A percentile compares a stretch with the other conserved stretches of the same genome.
phyloP scores from a whole-genome alignment of 2,888 invertebrate genomes.

The Hetaerina titia region DNA sequence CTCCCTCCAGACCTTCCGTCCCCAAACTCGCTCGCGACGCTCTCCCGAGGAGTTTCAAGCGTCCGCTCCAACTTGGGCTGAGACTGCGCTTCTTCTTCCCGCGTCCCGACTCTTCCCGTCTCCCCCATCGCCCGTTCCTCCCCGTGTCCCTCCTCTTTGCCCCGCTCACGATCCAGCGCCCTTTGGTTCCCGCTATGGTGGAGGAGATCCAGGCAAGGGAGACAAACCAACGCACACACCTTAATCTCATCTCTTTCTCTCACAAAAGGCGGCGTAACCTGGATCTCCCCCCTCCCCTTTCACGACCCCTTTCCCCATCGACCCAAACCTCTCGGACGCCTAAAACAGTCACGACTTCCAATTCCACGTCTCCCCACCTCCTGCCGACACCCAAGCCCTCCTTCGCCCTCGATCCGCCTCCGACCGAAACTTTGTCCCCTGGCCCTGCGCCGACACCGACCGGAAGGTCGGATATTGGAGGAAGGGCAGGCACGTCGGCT shows the following conservation, averaged over 20 bases:
- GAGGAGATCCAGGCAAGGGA: not conserved
- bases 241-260: not conserved
- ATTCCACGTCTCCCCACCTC: not conserved
- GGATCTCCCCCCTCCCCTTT: not conserved
- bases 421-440: not conserved
- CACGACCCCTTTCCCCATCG: no score
- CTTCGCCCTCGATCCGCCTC: not conserved
- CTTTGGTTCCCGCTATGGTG: not conserved
- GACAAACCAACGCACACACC: not conserved
- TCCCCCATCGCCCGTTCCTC: not conserved
- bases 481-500: not conserved
- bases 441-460: not conserved
- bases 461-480: no score
- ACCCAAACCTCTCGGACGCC: no score
- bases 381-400: not conserved
- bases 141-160: not conserved
- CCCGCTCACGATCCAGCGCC: not conserved
- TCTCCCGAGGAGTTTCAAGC: not conserved
- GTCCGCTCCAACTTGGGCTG: not conserved
- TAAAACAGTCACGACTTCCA: no score
- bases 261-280: not conserved
- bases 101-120: not conserved
- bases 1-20: not conserved
- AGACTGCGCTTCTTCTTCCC: not conserved
- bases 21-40: not conserved